Conservation (phyloP, 1,140 invertebrate species). For the Pogonomyrmex californicus region DNA sequence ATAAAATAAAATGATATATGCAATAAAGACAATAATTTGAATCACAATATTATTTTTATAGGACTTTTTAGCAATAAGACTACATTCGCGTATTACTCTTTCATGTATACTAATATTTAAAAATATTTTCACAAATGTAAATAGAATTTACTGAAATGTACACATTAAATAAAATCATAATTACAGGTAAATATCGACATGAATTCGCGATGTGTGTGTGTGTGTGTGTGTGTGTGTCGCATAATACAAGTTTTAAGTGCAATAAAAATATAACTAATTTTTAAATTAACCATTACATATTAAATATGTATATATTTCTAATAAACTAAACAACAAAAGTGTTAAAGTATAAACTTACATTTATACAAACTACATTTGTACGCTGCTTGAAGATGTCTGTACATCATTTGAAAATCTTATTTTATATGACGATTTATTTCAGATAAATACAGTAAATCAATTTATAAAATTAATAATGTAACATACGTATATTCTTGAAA, state of each 20-base stretch:
- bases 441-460: neutral
- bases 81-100: conserved; percentile 48
- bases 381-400: conserved; percentile 70
- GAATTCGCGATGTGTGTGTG: neutral
- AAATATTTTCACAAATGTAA: conserved; percentile 52
- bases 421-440: conserved; percentile 33
- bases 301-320: conserved; percentile 67
- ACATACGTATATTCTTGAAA: neutral
- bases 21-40: conserved; percentile 38
- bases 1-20: conserved; percentile 30
- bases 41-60: conserved; percentile 65
- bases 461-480: conserved; percentile 38
- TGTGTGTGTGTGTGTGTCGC: neutral
- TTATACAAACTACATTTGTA: conserved; percentile 71
- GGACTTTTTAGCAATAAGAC: conserved; percentile 68
- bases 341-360: conserved; percentile 74
- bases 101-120: conserved; percentile 54
- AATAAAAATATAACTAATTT: conserved; percentile 37
- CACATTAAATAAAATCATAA: conserved; percentile 55
- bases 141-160: conserved; percentile 61
- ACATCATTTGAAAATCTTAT: conserved; percentile 54
- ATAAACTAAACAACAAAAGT: conserved; percentile 68
- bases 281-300: conserved; percentile 64
- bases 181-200: conserved; percentile 9
- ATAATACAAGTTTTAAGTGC: conserved; percentile 10